phyloP scores from a whole-genome alignment of 2,888 invertebrate species.

The Cantharis nigra region DNA sequence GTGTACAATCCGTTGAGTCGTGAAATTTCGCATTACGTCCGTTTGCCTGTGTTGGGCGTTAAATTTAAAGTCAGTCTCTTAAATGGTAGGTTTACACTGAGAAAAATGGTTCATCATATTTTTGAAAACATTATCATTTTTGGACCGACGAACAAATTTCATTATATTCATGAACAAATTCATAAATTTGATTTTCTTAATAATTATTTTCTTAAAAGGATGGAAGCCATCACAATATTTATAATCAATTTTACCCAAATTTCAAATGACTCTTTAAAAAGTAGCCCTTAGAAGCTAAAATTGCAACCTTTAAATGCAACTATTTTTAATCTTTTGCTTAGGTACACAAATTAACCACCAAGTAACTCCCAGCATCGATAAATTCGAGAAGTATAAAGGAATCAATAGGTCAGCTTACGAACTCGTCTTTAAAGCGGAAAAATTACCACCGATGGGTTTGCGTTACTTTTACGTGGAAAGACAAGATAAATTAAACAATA shows the following conservation, averaged over 20 bases:
- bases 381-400: conserved; percentile 27
- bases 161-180: no score
- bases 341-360: conserved; percentile 44
- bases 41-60: conserved; percentile 64
- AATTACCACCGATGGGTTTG: conserved; percentile 70
- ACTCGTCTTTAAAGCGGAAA: conserved; percentile 68
- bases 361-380: conserved; percentile 29
- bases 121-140: no score
- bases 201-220: no score
- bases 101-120: no score
- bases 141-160: no score
- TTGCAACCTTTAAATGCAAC: not conserved
- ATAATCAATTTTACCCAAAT: no score
- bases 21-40: conserved; percentile 61
- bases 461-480: conserved; percentile 62
- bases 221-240: no score
- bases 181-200: no score
- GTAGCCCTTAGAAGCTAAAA: no score
- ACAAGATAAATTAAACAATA: conserved; percentile 4
- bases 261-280: no score
- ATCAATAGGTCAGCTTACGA: conserved; percentile 56
- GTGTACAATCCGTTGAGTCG: conserved; percentile 74
- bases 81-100: conserved; percentile 19
- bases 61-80: conserved; percentile 56
- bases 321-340: conserved; percentile 45